A percentile compares a stretch with the other conserved stretches of the same genome.
Conservation (phyloP, 2,888 invertebrate genomes). For the Drosophila phalerata region DNA sequence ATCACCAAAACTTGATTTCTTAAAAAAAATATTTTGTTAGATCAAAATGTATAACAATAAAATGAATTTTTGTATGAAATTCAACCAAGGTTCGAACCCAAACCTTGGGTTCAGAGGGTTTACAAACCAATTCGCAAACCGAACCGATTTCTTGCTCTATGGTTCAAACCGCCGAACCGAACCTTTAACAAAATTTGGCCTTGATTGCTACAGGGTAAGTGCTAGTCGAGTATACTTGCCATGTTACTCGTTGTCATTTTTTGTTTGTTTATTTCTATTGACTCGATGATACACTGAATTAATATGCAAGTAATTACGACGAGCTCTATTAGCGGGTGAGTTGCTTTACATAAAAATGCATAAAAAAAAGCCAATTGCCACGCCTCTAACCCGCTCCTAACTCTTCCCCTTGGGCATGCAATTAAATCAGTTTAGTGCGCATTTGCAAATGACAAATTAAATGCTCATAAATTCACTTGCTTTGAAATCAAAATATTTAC, state of each 20-base stretch:
- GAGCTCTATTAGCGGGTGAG: slow-evolving; percentile 39
- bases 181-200: too few species aligned
- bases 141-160: too few species aligned
- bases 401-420: slow-evolving; percentile 21
- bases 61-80: too few species aligned
- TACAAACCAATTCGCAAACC: too few species aligned
- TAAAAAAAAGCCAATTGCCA: slow-evolving; percentile 31
- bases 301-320: slow-evolving; percentile 42
- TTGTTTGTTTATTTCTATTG: not conserved
- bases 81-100: too few species aligned
- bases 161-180: too few species aligned
- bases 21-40: too few species aligned
- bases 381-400: slow-evolving; percentile 11
- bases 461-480: slow-evolving; percentile 45
- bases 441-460: slow-evolving; percentile 53
- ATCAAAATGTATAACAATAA: too few species aligned
- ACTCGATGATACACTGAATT: slow-evolving; percentile 31
- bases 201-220: slow-evolving; percentile 19
- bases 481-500: slow-evolving; percentile 39
- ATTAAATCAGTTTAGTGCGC: slow-evolving; percentile 59
- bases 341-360: slow-evolving; percentile 58
- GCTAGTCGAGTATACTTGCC: not conserved
- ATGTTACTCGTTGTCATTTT: not conserved
- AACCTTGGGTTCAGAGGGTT: too few species aligned
- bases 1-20: too few species aligned